phyloP scores from a whole-genome alignment of 2,113 vertebrate genomes.

The Cottus gobio region DNA sequence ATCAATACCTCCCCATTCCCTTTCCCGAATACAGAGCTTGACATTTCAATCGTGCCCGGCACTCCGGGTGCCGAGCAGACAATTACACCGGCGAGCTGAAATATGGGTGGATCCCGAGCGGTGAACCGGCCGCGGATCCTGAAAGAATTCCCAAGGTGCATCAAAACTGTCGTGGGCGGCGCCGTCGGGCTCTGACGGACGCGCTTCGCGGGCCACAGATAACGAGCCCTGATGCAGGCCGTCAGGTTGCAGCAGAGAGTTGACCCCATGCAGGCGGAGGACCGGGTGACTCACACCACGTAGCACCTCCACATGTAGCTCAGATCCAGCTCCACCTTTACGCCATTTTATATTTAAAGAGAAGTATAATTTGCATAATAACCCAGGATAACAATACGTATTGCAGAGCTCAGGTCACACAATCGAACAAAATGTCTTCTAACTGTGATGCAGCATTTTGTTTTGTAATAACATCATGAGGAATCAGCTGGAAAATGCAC shows the following conservation, averaged over 20 bases:
- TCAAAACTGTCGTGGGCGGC: background rate
- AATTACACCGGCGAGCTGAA: constrained; percentile 41
- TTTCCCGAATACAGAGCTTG: constrained; percentile 39
- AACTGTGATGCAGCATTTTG: background rate
- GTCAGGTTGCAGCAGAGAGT: background rate
- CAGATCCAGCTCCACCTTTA: background rate
- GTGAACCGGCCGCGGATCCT: constrained; percentile 25
- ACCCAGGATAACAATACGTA: background rate
- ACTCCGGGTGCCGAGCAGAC: constrained; percentile 27
- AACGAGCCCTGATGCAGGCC: constrained; percentile 40
- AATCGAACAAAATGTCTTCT: background rate
- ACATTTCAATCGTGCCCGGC: constrained; percentile 63
- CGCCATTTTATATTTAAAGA: background rate
- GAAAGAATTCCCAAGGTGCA: constrained; percentile 19
- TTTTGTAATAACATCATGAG: background rate
- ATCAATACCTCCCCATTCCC: constrained; percentile 12
- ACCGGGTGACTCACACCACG: background rate
- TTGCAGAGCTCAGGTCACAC: background rate
- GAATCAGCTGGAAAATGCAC: background rate
- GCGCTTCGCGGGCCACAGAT: constrained; percentile 27
- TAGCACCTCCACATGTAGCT: background rate
- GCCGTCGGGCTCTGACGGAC: constrained; percentile 33
- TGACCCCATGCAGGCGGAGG: constrained; percentile 13
- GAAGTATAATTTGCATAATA: background rate
- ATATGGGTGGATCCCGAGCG: constrained; percentile 33